Evolutionary conservation across 2,888 invertebrate species (phyloP).

Genomic region (Drosophila dives): DNA sequence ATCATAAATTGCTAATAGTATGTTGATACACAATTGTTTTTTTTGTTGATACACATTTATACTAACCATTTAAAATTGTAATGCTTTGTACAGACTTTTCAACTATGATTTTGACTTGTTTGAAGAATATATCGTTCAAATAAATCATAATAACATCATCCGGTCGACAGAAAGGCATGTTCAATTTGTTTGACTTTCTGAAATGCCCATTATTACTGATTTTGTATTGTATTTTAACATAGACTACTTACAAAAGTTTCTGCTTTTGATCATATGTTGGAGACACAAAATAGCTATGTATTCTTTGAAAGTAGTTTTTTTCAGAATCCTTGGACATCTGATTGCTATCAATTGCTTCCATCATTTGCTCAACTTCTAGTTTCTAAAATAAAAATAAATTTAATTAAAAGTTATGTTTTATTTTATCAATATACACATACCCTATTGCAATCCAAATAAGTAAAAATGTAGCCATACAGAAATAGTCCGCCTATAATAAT

Average conservation of each 20-base stretch:
- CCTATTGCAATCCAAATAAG: slow-evolving; percentile 82
- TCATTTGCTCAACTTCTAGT: slow-evolving; percentile 69
- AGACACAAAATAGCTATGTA: slow-evolving; percentile 27
- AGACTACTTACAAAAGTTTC: slow-evolving; percentile 54
- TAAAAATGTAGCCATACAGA: slow-evolving; percentile 74
- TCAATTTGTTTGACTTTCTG: slow-evolving; percentile 74
- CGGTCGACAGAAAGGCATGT: slow-evolving; percentile 77
- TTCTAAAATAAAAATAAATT: slow-evolving; percentile 59
- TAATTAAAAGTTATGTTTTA: not conserved
- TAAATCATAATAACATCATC: slow-evolving; percentile 82
- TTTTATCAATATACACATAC: slow-evolving; percentile 48
- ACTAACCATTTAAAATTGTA: slow-evolving; percentile 56
- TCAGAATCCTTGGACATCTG: slow-evolving; percentile 8
- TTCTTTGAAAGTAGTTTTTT: slow-evolving; percentile 39
- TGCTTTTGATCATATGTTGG: slow-evolving; percentile 41
- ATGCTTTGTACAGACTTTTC: slow-evolving; percentile 66
- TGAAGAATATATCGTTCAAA: slow-evolving; percentile 78
- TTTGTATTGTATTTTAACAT: not conserved
- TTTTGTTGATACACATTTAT: not conserved
- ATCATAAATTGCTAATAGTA: not conserved
- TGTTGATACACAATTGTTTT: not conserved
- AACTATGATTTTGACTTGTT: slow-evolving; percentile 74
- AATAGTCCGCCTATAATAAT: slow-evolving; percentile 59
- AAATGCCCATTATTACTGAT: not conserved
- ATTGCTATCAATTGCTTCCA: slow-evolving; percentile 63